phyloP scores from a whole-genome alignment of 2,113 vertebrate species.

The Nanorana parkeri region DNA sequence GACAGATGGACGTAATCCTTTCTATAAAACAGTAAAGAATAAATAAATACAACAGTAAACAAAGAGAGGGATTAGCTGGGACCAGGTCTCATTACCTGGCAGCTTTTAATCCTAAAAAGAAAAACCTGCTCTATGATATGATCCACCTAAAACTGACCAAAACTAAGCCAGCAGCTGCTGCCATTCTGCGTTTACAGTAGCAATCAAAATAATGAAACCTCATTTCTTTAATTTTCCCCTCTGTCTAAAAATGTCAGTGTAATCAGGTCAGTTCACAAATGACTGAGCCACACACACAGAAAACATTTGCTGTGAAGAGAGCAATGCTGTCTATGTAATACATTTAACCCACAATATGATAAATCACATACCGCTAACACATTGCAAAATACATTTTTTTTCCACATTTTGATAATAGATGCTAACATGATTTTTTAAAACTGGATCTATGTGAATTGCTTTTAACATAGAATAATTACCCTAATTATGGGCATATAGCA shows the following conservation, averaged over 20 bases:
- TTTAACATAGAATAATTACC: too few relatives aligned
- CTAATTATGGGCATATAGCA: too few relatives aligned
- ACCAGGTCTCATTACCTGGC: slow-evolving; percentile 55
- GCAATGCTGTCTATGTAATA: background rate
- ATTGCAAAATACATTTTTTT: too few relatives aligned
- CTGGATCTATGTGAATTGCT: too few relatives aligned
- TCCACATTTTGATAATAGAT: too few relatives aligned
- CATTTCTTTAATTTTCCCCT: slow-evolving; percentile 42
- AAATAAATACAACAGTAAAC: slow-evolving; percentile 33
- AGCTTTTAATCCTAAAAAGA: slow-evolving; percentile 36
- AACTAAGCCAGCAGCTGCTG: slow-evolving; percentile 49
- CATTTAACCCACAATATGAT: background rate
- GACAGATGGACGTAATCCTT: slow-evolving; percentile 52
- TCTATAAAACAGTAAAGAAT: slow-evolving; percentile 20
- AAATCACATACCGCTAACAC: too few relatives aligned
- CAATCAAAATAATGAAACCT: slow-evolving; percentile 56
- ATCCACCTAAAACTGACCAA: slow-evolving; percentile 47
- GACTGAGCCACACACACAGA: slow-evolving; percentile 7
- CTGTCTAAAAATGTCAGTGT: slow-evolving; percentile 45
- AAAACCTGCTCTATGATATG: slow-evolving; percentile 45
- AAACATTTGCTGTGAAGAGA: background rate
- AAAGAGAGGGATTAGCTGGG: slow-evolving; percentile 39
- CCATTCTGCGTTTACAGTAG: slow-evolving; percentile 29
- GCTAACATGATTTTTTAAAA: too few relatives aligned
- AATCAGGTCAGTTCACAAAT: slow-evolving; percentile 30